Base-by-base conservation (phyloP, 1,140 invertebrate genomes). In the Bacillus rossius region DNA sequence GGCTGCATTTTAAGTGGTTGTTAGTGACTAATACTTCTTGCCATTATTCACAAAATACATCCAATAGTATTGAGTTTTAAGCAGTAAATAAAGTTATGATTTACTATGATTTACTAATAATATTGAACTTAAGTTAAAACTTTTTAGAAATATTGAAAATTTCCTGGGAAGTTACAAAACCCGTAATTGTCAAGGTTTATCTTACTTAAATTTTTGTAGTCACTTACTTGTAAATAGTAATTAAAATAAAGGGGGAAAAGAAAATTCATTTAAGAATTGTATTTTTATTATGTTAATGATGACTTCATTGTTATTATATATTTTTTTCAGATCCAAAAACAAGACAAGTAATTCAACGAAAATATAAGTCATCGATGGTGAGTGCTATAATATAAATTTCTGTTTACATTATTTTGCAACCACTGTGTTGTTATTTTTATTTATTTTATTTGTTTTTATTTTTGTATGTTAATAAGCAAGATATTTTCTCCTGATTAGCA, bases 301-400 rank as follows among this genome's bases (percentile, higher is more conserved):
- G n/a, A 1, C 61, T 50, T 8, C 38, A 22, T 53, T 23, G 34
- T 53, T 34, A 51, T 51, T 23, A 41, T 59, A 34, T 48, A 59
- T 69, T 66, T 69, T 65, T 88, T 89, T 50, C 82, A 99, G 96
- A 99, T 91, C 92, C 95, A 63, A 97, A 98, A 83, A 96, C 91
- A 67, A 85, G 93, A 68, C 91, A 98, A 81, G 86, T 99, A 64
- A 89, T 94, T 69, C 93, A 96, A 76, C 84, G 96, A 73, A 94
- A 92, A 81, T 99, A 97, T 78, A 96, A 95, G 79, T 99, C 97
- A 48, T 88, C 91, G 69, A 96, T 99, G 96, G 96, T 96, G 81
- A 91, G 91, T 57, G 53, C 43, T 5, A n/a, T n/a, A n/a, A n/a
- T n/a, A n/a, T n/a, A n/a, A n/a, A n/a, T n/a, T 45, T 19, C 10